phyloP scores from a whole-genome alignment of 2,113 vertebrate genomes.

The Datnioides undecimradiatus region DNA sequence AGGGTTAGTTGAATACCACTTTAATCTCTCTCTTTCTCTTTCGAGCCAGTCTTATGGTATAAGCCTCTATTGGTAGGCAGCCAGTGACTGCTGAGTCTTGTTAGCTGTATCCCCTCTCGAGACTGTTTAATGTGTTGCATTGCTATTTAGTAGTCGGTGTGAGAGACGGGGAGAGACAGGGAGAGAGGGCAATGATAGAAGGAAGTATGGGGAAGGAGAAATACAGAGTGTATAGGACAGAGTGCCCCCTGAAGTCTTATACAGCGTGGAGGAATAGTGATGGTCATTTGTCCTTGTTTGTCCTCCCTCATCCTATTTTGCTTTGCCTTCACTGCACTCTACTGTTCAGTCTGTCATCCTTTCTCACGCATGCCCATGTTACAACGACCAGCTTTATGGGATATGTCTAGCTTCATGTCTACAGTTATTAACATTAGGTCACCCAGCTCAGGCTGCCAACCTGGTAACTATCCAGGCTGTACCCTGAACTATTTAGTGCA shows the following conservation, averaged over 20 bases:
- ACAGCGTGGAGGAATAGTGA: not conserved
- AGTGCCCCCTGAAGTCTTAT: not conserved
- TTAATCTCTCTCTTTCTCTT: constrained; percentile 56
- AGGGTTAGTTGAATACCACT: constrained; percentile 58
- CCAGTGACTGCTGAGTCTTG: constrained; percentile 64
- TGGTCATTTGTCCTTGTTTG: constrained; percentile 34
- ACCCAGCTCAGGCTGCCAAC: not conserved
- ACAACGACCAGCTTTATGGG: not conserved
- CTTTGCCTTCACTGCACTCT: not conserved
- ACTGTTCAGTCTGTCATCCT: not conserved
- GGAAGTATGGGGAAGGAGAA: constrained; percentile 29
- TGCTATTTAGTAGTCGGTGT: constrained; percentile 43
- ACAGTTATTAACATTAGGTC: not conserved
- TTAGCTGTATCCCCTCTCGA: constrained; percentile 54
- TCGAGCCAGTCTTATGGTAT: constrained; percentile 40
- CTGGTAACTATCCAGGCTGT: not conserved
- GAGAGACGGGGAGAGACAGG: constrained; percentile 7
- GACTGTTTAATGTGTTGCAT: constrained; percentile 61
- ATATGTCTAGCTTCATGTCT: not conserved
- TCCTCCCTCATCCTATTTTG: not conserved
- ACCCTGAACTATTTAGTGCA: not conserved
- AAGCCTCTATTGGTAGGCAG: constrained; percentile 66
- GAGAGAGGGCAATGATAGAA: not conserved
- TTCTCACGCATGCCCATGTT: not conserved
- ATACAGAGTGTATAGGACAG: constrained; percentile 5